Evolutionary conservation across 23 tunicate genomes (phyloP).

Genomic region (Clavelina lepadiformis): DNA sequence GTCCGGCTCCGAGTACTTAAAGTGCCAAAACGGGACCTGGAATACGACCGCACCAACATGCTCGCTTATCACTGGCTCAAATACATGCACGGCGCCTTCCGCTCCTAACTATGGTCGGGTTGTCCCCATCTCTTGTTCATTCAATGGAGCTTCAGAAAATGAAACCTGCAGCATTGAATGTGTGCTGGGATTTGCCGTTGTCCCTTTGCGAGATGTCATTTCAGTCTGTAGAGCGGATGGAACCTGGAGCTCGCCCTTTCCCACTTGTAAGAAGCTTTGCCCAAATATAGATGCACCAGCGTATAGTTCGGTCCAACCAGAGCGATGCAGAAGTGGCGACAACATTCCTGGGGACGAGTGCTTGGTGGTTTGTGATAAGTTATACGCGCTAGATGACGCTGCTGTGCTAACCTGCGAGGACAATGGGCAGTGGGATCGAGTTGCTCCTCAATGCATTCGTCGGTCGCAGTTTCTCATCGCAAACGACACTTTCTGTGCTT

Average conservation of each 20-base stretch:
- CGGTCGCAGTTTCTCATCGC: constrained; percentile 1
- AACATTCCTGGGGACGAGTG: constrained; percentile 2
- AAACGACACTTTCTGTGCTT: constrained; percentile 4
- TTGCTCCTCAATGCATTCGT: not conserved
- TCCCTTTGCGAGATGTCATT: not conserved
- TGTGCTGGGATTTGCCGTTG: not conserved
- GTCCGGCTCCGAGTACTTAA: too few relatives aligned
- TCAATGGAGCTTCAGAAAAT: not conserved
- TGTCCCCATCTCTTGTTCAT: not conserved
- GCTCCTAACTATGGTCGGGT: not conserved
- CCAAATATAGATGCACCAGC: not conserved
- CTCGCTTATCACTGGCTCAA: too few relatives aligned
- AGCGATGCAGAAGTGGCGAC: not conserved
- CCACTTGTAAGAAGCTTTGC: constrained; percentile 2
- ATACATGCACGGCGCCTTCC: too few relatives aligned
- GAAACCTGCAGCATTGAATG: not conserved
- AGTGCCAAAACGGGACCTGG: not conserved
- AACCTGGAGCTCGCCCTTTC: constrained; percentile 13
- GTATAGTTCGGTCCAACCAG: not conserved
- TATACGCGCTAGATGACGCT: not conserved
- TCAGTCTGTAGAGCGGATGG: constrained; percentile 9
- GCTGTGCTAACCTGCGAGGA: not conserved
- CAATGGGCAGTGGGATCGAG: constrained; percentile 5
- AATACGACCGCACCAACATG: not conserved
- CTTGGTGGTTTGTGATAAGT: not conserved